Evolutionary conservation across 2,113 vertebrate genomes (phyloP).

Genomic region (Ophiodon elongatus): DNA sequence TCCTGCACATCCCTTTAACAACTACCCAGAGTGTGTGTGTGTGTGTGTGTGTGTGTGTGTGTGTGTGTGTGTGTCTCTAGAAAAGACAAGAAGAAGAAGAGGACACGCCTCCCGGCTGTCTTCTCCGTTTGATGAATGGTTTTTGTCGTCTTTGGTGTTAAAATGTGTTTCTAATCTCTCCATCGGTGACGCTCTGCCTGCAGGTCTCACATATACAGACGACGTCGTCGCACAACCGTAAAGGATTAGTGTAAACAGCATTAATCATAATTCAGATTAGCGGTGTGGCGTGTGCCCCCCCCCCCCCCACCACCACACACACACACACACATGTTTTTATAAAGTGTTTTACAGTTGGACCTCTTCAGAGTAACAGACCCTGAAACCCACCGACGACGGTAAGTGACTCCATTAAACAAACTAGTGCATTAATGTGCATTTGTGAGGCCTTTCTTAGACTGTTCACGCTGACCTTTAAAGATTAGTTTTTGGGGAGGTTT

Average conservation of each 20-base stretch:
- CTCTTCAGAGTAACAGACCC: conserved; percentile 35
- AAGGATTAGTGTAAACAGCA: conserved; percentile 18
- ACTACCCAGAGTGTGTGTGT: not conserved
- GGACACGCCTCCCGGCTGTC: not conserved
- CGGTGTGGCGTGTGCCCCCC: conserved; percentile 13
- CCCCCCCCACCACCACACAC: too few species aligned
- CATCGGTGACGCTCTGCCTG: conserved; percentile 50
- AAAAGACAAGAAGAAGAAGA: not conserved
- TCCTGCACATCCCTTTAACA: conserved; percentile 15
- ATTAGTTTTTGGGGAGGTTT: too few species aligned
- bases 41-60: not conserved
- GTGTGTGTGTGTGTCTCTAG: not conserved
- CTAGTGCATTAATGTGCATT: not conserved
- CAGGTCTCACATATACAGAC: conserved; percentile 28
- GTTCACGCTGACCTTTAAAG: too few species aligned
- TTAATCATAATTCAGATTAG: conserved; percentile 43
- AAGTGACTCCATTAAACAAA: not conserved
- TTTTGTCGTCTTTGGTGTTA: not conserved
- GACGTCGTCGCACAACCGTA: too few species aligned
- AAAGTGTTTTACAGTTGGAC: conserved; percentile 26
- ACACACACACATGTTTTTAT: not conserved
- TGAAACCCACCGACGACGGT: conserved; percentile 29
- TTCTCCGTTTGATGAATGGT: conserved; percentile 10
- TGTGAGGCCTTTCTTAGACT: not conserved
- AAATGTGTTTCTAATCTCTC: conserved; percentile 44